Conservation (phyloP, 2,797 vertebrate species). For the Gila robusta region DNA sequence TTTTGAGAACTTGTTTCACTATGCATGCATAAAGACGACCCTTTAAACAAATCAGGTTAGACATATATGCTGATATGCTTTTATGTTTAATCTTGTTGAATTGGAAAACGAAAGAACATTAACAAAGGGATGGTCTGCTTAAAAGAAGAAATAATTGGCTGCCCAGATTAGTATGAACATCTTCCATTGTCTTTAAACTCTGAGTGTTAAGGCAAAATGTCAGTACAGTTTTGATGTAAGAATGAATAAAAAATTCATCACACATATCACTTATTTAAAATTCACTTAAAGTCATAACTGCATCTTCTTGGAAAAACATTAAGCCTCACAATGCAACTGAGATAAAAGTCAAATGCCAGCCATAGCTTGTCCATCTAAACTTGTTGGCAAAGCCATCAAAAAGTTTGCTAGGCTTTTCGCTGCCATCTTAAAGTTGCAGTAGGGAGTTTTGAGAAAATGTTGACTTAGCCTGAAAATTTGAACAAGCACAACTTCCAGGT, state of each 20-base stretch:
- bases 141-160: slow-evolving; percentile 37
- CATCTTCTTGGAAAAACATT: not conserved
- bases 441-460: too few species aligned
- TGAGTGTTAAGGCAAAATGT: slow-evolving; percentile 24
- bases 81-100: slow-evolving; percentile 47
- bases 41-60: slow-evolving; percentile 31
- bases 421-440: too few species aligned
- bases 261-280: slow-evolving; percentile 33
- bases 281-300: slow-evolving; percentile 1
- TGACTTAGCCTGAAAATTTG: too few species aligned
- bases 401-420: not conserved
- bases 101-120: slow-evolving; percentile 27
- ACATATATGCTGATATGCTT: slow-evolving; percentile 35
- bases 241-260: slow-evolving; percentile 33
- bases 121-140: slow-evolving; percentile 20
- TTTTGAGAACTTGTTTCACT: slow-evolving; percentile 24
- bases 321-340: slow-evolving; percentile 17
- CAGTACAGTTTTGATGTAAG: slow-evolving; percentile 35
- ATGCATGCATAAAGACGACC: slow-evolving; percentile 22
- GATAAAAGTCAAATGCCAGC: slow-evolving; percentile 19
- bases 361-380: not conserved
- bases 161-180: slow-evolving; percentile 25
- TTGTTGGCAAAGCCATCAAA: slow-evolving; percentile 9
- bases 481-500: too few species aligned
- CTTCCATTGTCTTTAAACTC: slow-evolving; percentile 35